Percentiles rank a stretch among this genome's conserved stretches.
Conservation (phyloP, 2,888 invertebrate species). For the Rotaria macrura region DNA sequence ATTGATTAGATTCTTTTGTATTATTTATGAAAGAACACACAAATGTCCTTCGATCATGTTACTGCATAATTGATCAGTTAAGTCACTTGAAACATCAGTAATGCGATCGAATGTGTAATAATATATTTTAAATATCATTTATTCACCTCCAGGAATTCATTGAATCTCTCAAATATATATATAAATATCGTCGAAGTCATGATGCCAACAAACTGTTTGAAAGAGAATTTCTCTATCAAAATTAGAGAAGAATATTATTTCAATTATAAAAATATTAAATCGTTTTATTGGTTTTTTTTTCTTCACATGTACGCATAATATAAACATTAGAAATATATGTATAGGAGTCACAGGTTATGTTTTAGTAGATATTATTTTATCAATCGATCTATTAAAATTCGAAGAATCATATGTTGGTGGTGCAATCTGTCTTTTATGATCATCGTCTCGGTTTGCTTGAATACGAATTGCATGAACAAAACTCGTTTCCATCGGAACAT, state of each 20-base stretch:
- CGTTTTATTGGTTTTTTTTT: no score
- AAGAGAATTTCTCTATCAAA: neutral
- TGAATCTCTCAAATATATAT: no score
- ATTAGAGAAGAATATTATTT: neutral
- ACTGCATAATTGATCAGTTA: no score
- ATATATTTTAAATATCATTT: no score
- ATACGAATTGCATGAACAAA: neutral
- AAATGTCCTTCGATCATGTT: no score
- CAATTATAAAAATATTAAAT: neutral
- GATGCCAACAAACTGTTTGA: no score
- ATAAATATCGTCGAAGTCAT: neutral
- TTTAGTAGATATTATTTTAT: neutral
- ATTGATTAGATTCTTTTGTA: no score
- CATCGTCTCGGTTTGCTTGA: neutral
- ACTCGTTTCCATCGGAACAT: conserved; percentile 5
- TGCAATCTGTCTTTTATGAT: neutral
- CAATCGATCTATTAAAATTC: neutral
- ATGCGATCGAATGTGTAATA: no score
- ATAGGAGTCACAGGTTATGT: neutral
- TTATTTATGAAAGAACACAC: no score
- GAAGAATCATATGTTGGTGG: neutral
- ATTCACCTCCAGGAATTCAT: no score
- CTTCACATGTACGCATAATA: neutral
- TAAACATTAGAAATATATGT: neutral
- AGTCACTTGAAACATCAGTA: no score